phyloP scores from a whole-genome alignment of 1,140 invertebrate genomes.

The Drosophila mojavensis region DNA sequence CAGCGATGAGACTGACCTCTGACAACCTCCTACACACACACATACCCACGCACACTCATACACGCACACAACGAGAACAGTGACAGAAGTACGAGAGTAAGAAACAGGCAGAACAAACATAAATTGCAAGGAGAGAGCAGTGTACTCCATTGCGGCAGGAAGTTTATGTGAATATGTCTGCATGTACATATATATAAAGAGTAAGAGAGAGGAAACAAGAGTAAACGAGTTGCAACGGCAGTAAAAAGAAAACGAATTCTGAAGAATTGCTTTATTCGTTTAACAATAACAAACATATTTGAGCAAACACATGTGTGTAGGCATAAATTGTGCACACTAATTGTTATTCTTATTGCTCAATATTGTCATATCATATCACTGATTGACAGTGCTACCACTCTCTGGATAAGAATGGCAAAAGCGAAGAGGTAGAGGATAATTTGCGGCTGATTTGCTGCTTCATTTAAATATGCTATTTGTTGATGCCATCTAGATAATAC shows the following conservation, averaged over 20 bases:
- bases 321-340: conserved; percentile 1
- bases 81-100: conserved; percentile 38
- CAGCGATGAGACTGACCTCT: conserved; percentile 78
- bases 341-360: conserved; percentile 2
- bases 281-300: conserved; percentile 26
- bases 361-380: conserved; percentile 4
- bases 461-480: conserved; percentile 39
- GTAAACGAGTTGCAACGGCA: conserved; percentile 13
- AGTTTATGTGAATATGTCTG: conserved; percentile 21
- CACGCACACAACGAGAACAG: conserved; percentile 11
- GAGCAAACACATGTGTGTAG: not conserved
- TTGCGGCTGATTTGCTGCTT: conserved; percentile 17
- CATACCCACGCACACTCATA: conserved; percentile 7
- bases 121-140: conserved; percentile 73
- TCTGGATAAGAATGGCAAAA: conserved; percentile 2
- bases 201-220: conserved; percentile 26
- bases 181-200: conserved; percentile 3
- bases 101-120: conserved; percentile 58
- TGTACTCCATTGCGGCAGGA: conserved; percentile 64
- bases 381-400: conserved; percentile 3
- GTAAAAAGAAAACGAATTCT: conserved; percentile 24
- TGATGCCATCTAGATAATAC: conserved; percentile 28
- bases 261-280: conserved; percentile 33
- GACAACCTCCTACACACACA: conserved; percentile 77
- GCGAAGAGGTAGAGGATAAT: conserved; percentile 27